A percentile compares a stretch with the other conserved stretches of the same genome.
Conservation (phyloP, 1,140 invertebrate species). For the Drosophila santomea region DNA sequence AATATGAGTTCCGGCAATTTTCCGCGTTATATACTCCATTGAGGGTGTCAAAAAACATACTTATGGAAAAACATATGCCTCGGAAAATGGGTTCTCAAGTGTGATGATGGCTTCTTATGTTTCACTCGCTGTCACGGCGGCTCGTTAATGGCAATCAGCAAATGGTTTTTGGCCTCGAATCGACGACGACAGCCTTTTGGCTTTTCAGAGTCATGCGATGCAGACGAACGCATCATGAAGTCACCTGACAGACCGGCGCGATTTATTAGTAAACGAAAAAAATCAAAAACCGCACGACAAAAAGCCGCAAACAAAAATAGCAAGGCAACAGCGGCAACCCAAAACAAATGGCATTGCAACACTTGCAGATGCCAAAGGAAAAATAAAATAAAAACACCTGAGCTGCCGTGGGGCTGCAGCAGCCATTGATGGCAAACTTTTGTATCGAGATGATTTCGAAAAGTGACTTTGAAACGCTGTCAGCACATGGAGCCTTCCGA, state of each 20-base stretch:
- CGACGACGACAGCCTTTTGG: conserved; percentile 25
- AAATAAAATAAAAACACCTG: conserved; percentile 56
- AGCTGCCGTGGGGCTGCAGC: conserved; percentile 22
- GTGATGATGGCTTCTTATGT: conserved; percentile 39
- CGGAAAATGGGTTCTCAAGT: conserved; percentile 16
- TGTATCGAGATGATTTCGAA: conserved; percentile 63
- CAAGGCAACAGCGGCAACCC: conserved; percentile 27
- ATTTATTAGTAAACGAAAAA: conserved; percentile 58
- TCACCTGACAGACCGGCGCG: conserved; percentile 55
- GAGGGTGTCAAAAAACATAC: not conserved
- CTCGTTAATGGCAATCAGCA: conserved; percentile 57
- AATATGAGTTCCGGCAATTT: not conserved
- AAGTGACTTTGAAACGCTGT: conserved; percentile 41
- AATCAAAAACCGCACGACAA: conserved; percentile 60
- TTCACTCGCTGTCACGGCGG: conserved; percentile 29
- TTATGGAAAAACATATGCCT: not conserved
- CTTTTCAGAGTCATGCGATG: conserved; percentile 54
- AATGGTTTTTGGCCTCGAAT: conserved; percentile 59
- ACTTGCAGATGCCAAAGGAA: conserved; percentile 55
- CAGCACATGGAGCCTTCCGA: conserved; percentile 32
- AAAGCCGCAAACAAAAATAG: conserved; percentile 45
- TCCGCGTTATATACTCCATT: not conserved
- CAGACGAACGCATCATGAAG: conserved; percentile 49
- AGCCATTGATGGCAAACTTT: conserved; percentile 57
- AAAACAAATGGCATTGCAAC: conserved; percentile 69